Evolutionary conservation across 2,888 invertebrate genomes (phyloP).

Genomic region (Phasia obesa): DNA sequence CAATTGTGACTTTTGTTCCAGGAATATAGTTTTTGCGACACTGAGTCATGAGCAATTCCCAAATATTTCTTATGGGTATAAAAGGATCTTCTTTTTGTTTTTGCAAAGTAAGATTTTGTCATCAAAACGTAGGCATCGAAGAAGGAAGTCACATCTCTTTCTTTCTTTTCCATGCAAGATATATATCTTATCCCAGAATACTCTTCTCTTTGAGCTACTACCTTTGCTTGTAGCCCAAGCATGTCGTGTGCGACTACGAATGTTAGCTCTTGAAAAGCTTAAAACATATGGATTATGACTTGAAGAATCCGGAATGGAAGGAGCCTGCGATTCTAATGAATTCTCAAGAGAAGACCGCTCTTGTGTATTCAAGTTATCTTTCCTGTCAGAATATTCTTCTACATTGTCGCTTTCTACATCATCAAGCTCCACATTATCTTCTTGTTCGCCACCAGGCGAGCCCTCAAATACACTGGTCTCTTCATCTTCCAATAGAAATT

Average conservation of each 20-base stretch:
- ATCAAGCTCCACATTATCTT: conserved; percentile 20
- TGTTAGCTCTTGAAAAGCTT: background rate
- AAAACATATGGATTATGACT: background rate
- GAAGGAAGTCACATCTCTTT: background rate
- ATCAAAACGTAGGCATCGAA: conserved; percentile 29
- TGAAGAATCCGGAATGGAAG: too few relatives aligned
- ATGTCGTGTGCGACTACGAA: background rate
- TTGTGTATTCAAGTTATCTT: conserved; percentile 11
- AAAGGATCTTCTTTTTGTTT: conserved; percentile 11
- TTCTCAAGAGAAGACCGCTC: conserved; percentile 38
- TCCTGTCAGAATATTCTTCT: background rate
- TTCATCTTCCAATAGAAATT: conserved; percentile 12
- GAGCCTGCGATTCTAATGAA: too few relatives aligned
- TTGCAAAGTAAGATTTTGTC: conserved; percentile 51
- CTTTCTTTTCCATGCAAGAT: background rate
- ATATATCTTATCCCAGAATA: too few relatives aligned
- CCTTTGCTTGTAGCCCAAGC: background rate
- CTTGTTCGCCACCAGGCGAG: background rate
- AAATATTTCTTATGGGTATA: conserved; percentile 24
- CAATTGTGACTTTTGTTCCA: conserved; percentile 61
- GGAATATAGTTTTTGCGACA: conserved; percentile 66
- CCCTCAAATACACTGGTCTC: background rate
- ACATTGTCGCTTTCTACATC: conserved; percentile 6
- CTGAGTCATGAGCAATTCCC: conserved; percentile 63
- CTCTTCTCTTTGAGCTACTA: too few relatives aligned